Percentiles rank a stretch among this genome's conserved stretches.
Conservation (phyloP, 2,797 vertebrate genomes). For the Cynopterus sphinx region DNA sequence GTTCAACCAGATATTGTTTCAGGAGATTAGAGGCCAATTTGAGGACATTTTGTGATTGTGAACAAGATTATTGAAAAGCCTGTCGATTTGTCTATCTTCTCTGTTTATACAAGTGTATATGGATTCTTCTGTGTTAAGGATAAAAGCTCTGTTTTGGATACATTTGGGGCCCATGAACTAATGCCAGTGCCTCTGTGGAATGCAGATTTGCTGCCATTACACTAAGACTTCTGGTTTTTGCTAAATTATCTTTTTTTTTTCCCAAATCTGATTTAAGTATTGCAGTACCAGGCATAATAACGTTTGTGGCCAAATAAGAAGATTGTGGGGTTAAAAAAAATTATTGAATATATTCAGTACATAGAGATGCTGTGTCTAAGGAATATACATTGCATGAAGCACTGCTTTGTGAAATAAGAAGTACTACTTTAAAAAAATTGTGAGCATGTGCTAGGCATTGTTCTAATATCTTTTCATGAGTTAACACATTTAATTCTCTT, state of each 20-base stretch:
- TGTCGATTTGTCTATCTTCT: not conserved
- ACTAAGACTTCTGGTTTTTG: not conserved
- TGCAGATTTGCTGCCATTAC: not conserved
- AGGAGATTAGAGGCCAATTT: not conserved
- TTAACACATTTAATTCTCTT: not conserved
- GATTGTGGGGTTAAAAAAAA: not conserved
- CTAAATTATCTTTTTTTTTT: not conserved
- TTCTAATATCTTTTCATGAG: not conserved
- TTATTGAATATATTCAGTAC: not conserved
- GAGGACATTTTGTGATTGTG: conserved; percentile 2
- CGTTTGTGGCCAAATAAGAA: not conserved
- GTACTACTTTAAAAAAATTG: not conserved
- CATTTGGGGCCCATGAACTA: not conserved
- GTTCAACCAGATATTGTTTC: not conserved
- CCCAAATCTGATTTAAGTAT: not conserved
- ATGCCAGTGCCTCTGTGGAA: not conserved
- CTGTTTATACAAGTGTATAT: not conserved
- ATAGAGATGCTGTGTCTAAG: not conserved
- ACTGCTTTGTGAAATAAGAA: not conserved
- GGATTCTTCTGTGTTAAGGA: not conserved
- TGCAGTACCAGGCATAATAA: not conserved
- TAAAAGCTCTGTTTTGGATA: not conserved
- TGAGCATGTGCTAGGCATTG: not conserved
- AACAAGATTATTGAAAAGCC: not conserved
- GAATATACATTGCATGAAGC: not conserved